Evolutionary conservation across 1,140 invertebrate species (phyloP), one percentile per base, ranked within the genome.

Genomic region (Aphidius gifuensis): DNA sequence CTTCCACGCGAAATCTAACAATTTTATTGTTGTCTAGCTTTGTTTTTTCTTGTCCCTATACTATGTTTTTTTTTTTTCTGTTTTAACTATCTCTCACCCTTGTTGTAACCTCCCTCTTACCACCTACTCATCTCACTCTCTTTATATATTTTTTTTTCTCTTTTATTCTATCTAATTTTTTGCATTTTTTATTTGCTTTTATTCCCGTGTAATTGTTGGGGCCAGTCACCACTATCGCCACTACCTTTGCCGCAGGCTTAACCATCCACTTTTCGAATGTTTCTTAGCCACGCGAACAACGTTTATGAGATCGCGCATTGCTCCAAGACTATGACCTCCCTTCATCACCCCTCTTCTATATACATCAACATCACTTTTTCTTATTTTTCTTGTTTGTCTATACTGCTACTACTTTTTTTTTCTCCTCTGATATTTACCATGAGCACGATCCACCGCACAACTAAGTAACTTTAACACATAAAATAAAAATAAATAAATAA

Each of bases 201-300:
- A 77, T 80, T 77, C 74, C 57, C 65, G 69, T 78, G 78, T 80
- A 80, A 80, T 80, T 80, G 78, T 77, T 77, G 74, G 76, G 76
- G 73, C 78, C 78, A 80, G 76, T 78, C 78, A 78, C 78, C 76
- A 78, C 76, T 78, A 80, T 78, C 76, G 72, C 73, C 70, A 78
- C 72, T 76, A 69, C 71, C 67, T 70, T 65, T 49, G 61, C 61
- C 47, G 66, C 65, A 66, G 70, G 63, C 58, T 66, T 74, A 73
- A 77, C 73, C 71, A 77, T 76, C 69, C 76, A 72, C 71, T 75
- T 73, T 66, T 68, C 69, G 74, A 79, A 80, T 78, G 77, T 75
- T 76, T 74, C 75, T 74, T 66, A 73, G 66, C 76, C 77, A 80
- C 76, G 76, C 77, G 73, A 80, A 70, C 68, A 38, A 46, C 68